Evolutionary conservation across 2,797 vertebrate genomes (phyloP).

Genomic region (Sebastes vulpes): DNA sequence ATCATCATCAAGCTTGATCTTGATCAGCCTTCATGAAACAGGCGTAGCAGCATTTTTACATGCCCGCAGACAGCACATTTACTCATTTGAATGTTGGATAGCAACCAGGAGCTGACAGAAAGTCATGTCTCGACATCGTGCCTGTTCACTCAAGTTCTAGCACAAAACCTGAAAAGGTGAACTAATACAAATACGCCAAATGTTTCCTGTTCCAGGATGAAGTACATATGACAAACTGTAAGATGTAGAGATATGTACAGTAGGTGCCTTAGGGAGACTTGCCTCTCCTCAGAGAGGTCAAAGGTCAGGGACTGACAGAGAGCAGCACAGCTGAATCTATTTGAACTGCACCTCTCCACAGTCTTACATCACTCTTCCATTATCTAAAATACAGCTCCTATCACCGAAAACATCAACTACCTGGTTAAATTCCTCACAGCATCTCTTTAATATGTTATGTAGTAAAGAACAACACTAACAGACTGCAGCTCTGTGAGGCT

Average conservation of each 20-base stretch:
- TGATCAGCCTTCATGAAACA: background rate
- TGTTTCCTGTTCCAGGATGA: background rate
- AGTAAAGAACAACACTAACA: background rate
- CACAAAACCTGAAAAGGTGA: background rate
- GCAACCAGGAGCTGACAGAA: background rate
- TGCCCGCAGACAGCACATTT: background rate
- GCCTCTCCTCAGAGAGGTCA: background rate
- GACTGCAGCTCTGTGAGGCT: background rate
- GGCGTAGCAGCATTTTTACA: background rate
- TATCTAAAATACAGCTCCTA: background rate
- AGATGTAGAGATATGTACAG: no score
- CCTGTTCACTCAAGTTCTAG: background rate
- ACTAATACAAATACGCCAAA: background rate
- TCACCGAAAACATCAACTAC: background rate
- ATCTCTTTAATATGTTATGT: background rate
- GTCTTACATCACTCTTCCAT: background rate
- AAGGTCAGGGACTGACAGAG: background rate
- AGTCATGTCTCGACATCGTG: background rate
- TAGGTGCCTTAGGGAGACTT: background rate
- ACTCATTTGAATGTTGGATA: background rate
- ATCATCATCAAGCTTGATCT: background rate
- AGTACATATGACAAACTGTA: background rate
- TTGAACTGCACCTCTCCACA: background rate
- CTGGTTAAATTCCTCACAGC: background rate
- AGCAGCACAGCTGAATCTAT: background rate